Percentiles rank a stretch among this genome's conserved stretches.
These are phyloP conservation scores for Euthynnus affinis DNA, from an alignment of 2,797 vertebrate species.

Conservation along the genomic window DNA sequence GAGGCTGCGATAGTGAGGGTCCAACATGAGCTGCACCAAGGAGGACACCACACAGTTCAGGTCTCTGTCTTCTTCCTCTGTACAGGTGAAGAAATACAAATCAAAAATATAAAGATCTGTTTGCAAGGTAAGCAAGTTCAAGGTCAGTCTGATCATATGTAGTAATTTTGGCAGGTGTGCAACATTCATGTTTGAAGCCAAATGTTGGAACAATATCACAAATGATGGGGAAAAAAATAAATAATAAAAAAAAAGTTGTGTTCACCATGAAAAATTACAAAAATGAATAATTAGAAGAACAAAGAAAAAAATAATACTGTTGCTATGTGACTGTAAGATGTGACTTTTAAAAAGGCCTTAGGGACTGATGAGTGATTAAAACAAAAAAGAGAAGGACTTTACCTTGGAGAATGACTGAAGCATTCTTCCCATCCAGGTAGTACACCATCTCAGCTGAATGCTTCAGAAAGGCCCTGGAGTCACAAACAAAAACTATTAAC, in stretches of 20 bases:
- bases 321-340: not conserved
- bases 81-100: slow-evolving; percentile 31
- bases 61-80: slow-evolving; percentile 97
- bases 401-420: slow-evolving; percentile 95
- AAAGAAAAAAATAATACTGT: not conserved
- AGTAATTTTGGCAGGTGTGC: not conserved
- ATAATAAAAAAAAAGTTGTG: not conserved
- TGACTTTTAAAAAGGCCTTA: not conserved
- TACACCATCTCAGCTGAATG: slow-evolving; percentile 93
- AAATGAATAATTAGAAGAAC: not conserved
- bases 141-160: not conserved
- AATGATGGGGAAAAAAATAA: too few species aligned
- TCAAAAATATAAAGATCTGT: not conserved
- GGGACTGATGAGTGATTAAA: not conserved
- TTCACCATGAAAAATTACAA: not conserved
- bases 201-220: not conserved
- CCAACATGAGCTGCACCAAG: slow-evolving; percentile 95
- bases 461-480: slow-evolving; percentile 90
- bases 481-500: slow-evolving; percentile 34
- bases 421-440: slow-evolving; percentile 89
- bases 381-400: slow-evolving; percentile 54
- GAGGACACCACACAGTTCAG: slow-evolving; percentile 93
- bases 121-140: not conserved
- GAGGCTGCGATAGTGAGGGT: slow-evolving; percentile 93
- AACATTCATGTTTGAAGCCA: not conserved